These are phyloP conservation scores for Melanotaenia trifasciata DNA, from an alignment of 2,797 vertebrate species.

Conservation along the genomic window DNA sequence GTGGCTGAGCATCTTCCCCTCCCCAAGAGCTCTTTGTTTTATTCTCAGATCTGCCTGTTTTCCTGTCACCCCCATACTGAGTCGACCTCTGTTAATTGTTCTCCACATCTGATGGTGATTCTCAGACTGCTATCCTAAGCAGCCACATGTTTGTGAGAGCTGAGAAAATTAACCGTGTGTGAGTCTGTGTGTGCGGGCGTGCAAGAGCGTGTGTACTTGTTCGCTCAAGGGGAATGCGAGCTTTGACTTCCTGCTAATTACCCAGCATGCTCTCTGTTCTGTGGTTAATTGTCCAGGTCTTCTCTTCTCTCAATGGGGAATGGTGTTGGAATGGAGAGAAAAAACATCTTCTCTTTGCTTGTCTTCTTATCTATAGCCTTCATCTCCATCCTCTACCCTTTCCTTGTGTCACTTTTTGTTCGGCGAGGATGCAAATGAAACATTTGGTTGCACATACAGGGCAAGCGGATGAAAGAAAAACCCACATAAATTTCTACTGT, in stretches of 20 bases:
- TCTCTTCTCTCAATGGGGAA: constrained; percentile 68
- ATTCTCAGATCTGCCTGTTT: constrained; percentile 66
- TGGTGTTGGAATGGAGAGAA: constrained; percentile 65
- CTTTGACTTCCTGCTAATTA: constrained; percentile 84
- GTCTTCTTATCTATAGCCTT: constrained; percentile 49
- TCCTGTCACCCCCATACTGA: constrained; percentile 44
- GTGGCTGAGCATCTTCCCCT: constrained; percentile 38
- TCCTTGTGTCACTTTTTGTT: constrained; percentile 47
- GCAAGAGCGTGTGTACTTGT: constrained; percentile 24
- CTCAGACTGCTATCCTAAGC: constrained; percentile 55
- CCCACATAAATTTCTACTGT: constrained; percentile 49
- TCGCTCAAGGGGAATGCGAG: constrained; percentile 73
- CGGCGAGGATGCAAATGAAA: constrained; percentile 62
- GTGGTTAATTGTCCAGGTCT: constrained; percentile 84
- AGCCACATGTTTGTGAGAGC: constrained; percentile 66
- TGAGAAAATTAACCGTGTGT: constrained; percentile 40
- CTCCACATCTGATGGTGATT: constrained; percentile 62
- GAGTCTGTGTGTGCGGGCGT: constrained; percentile 17
- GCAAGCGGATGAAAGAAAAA: constrained; percentile 48
- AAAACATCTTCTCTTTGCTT: constrained; percentile 49
- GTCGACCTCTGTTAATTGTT: constrained; percentile 70
- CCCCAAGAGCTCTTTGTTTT: constrained; percentile 57
- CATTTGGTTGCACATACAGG: constrained; percentile 47
- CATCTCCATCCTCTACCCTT: constrained; percentile 37
- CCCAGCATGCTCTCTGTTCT: constrained; percentile 82